Evolutionary conservation across 2,888 invertebrate genomes (phyloP), one percentile per base, ranked within the genome.

Genomic region (Scaptomyza caliginosa): DNA sequence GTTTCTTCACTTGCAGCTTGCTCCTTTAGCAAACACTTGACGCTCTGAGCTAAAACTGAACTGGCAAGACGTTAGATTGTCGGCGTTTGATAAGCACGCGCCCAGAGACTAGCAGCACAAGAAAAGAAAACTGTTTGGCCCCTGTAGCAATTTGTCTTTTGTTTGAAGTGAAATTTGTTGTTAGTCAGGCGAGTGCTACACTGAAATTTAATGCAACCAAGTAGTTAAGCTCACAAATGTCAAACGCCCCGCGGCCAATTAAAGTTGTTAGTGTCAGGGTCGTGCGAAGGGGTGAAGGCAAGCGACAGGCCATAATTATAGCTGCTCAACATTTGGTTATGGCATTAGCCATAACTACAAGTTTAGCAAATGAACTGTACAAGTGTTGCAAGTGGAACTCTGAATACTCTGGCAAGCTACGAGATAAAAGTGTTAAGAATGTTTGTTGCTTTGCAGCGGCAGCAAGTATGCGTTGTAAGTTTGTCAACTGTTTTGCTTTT

Each of bases 101-200:
- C 28, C 40, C 45, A 32, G 48, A 59, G 55, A 62, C 28, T 45
- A 10, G 4, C n/a, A n/a, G 11, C 6, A 42, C 11, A 45, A 19
- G 28, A 45, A 28, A 51, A 8, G 26, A 28, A 38, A 62, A 69
- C 42, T 52, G 23, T 55, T 34, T 67, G 54, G 45, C 36, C 73
- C 78, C 80, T 56, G 68, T 48, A 68, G 87, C 87, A 82, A 82
- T 82, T 82, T 82, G 82, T 87, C 86, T 81, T 81, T 87, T 85
- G 85, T 86, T 82, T 82, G 81, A 81, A 81, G 87, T 84, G 69
- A 84, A 84, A 81, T 82, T 82, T 82, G 86, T 71, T 80, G 80
- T 84, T 86, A 86, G 81, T 80, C 84, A 68, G 64, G 52, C 42
- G 54, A 16, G 17, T 49, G 17, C 51, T 56, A 57, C 72, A 71